Evolutionary conservation across 2,888 invertebrate species (phyloP).

Genomic region (Chloromyia formosa): DNA sequence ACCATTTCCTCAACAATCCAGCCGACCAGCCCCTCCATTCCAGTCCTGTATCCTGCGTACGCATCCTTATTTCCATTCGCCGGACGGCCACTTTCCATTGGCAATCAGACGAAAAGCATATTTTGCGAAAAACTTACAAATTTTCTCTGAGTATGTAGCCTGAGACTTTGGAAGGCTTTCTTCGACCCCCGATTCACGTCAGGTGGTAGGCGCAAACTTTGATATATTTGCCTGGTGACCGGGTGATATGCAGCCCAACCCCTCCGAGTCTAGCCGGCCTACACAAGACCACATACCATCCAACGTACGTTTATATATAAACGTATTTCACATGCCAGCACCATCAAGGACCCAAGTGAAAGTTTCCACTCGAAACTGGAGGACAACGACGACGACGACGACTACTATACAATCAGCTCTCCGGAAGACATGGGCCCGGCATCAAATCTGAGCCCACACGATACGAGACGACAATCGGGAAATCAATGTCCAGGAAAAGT

Average conservation of each 20-base stretch:
- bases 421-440: conserved; percentile 8
- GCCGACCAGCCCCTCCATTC: conserved; percentile 11
- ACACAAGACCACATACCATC: neutral
- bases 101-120: conserved; percentile 8
- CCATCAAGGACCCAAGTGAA: conserved; percentile 25
- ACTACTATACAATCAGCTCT: no score
- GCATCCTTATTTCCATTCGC: neutral
- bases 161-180: neutral
- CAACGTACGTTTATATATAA: neutral
- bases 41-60: conserved; percentile 27
- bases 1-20: neutral
- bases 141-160: no score
- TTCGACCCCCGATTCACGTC: neutral
- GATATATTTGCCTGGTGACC: conserved; percentile 3
- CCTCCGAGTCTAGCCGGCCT: conserved; percentile 33
- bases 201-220: conserved; percentile 13
- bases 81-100: neutral
- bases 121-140: conserved; percentile 6
- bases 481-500: conserved; percentile 39
- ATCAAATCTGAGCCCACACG: neutral
- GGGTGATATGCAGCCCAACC: neutral
- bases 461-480: conserved; percentile 4
- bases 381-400: neutral
- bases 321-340: neutral
- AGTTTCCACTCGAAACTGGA: conserved; percentile 3